phyloP scores from a whole-genome alignment of 2,888 invertebrate species.

The Teleogryllus oceanicus region DNA sequence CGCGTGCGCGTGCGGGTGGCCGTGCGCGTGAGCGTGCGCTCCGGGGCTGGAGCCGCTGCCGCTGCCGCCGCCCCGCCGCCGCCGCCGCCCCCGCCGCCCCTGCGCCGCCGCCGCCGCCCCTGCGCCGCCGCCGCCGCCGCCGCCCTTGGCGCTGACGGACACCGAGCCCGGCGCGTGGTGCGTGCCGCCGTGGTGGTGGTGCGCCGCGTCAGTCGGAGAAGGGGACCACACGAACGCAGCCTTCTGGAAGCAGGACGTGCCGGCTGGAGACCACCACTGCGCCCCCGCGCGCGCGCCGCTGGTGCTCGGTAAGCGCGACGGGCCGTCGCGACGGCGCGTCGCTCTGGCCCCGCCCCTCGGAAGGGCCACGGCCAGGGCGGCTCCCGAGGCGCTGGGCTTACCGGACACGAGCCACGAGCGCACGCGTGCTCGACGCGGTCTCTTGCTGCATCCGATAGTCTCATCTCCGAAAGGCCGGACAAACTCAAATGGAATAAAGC shows the following conservation, averaged over 20 bases:
- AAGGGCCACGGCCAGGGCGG: too few relatives aligned
- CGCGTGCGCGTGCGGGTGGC: conserved; percentile 49
- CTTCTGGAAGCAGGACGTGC: conserved; percentile 47
- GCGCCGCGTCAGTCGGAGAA: conserved; percentile 45
- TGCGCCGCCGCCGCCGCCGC: conserved; percentile 38
- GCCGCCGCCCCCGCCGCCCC: conserved; percentile 39
- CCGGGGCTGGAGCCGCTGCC: conserved; percentile 33
- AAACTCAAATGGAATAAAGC: too few relatives aligned
- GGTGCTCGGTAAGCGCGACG: too few relatives aligned
- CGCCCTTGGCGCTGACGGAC: conserved; percentile 32
- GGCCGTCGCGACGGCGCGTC: too few relatives aligned
- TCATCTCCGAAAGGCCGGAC: too few relatives aligned
- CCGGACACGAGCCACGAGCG: too few relatives aligned
- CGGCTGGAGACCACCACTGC: neutral
- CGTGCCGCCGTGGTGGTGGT: conserved; percentile 32
- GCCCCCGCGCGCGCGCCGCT: too few relatives aligned
- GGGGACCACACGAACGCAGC: conserved; percentile 55
- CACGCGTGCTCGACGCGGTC: too few relatives aligned
- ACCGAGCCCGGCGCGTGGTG: conserved; percentile 31
- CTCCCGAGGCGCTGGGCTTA: too few relatives aligned
- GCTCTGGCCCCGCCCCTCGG: too few relatives aligned
- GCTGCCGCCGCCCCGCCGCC: conserved; percentile 39
- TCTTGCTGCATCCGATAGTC: too few relatives aligned
- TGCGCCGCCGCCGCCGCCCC: conserved; percentile 36
- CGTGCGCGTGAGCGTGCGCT: conserved; percentile 31